Evolutionary conservation across 2,888 invertebrate species (phyloP).

Genomic region (Venustoraphidia nigricollis): DNA sequence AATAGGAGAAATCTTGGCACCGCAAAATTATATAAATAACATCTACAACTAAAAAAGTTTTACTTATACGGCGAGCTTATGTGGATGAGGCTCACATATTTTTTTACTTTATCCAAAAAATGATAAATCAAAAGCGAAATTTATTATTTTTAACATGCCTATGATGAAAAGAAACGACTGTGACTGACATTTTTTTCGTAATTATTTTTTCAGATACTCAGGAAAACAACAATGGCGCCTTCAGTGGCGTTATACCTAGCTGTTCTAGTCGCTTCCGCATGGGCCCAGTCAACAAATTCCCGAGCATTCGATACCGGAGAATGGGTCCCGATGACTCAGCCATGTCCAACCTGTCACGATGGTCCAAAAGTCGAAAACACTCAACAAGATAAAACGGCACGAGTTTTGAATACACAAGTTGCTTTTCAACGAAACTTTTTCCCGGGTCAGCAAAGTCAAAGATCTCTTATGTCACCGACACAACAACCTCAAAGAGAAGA

Average conservation of each 20-base stretch:
- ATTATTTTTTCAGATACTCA: slow-evolving; percentile 13
- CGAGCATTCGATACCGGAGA: slow-evolving; percentile 27
- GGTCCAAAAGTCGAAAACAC: slow-evolving; percentile 7
- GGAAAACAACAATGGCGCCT: slow-evolving; percentile 6
- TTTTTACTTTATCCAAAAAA: too few species aligned
- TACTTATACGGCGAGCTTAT: too few species aligned
- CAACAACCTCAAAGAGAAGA: slow-evolving; percentile 8
- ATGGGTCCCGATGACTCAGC: slow-evolving; percentile 37
- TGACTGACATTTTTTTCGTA: not conserved
- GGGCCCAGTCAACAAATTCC: slow-evolving; percentile 6
- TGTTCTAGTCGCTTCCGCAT: not conserved
- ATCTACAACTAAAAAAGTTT: too few species aligned
- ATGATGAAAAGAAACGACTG: not conserved
- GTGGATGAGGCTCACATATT: too few species aligned
- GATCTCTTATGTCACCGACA: slow-evolving; percentile 15
- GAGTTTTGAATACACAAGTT: slow-evolving; percentile 21
- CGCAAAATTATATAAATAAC: too few species aligned
- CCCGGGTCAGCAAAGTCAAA: slow-evolving; percentile 1
- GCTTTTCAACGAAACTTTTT: slow-evolving; percentile 2
- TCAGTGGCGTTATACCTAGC: not conserved
- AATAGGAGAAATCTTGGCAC: too few species aligned
- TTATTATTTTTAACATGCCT: too few species aligned
- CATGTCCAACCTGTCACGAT: slow-evolving; percentile 21
- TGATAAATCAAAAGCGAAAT: too few species aligned
- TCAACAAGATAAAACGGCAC: slow-evolving; percentile 15